These are phyloP conservation scores for Oxycera nigricornis DNA, from an alignment of 2,888 invertebrate genomes.

Conservation along the genomic window DNA sequence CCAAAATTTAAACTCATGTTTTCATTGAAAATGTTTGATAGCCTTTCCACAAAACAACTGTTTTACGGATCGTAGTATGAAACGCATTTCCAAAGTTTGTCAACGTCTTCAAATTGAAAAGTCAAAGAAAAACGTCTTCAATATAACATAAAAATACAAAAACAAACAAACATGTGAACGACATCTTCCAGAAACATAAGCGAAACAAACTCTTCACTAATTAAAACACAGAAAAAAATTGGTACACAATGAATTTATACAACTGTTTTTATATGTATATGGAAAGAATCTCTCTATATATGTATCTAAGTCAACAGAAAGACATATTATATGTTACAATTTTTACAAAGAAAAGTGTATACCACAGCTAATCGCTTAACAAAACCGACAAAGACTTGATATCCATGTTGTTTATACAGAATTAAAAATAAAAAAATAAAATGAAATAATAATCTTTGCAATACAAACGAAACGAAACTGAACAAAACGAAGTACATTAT, in stretches of 20 bases:
- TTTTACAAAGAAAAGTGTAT: slow-evolving; percentile 33
- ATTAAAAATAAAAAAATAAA: neutral
- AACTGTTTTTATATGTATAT: slow-evolving; percentile 35
- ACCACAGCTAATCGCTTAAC: slow-evolving; percentile 18
- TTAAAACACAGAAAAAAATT: neutral
- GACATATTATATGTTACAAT: slow-evolving; percentile 29
- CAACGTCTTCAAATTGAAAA: too few species aligned
- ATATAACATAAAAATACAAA: too few species aligned
- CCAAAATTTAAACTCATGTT: too few species aligned
- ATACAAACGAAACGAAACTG: slow-evolving; percentile 12
- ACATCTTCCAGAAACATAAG: slow-evolving; percentile 16
- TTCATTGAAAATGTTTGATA: too few species aligned
- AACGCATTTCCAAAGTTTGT: too few species aligned
- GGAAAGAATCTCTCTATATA: slow-evolving; percentile 29
- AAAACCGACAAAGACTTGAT: slow-evolving; percentile 14
- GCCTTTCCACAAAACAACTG: too few species aligned
- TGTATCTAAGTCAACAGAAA: slow-evolving; percentile 1
- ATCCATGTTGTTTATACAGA: slow-evolving; percentile 31
- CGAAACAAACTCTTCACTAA: slow-evolving; percentile 9
- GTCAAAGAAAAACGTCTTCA: too few species aligned
- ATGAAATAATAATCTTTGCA: slow-evolving; percentile 21
- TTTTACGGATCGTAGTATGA: too few species aligned
- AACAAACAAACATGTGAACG: too few species aligned
- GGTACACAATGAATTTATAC: slow-evolving; percentile 38
- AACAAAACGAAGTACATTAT: neutral